A percentile compares a stretch with the other conserved stretches of the same genome.
Evolutionary conservation across 64 coral and sea anemone species (phyloP).

Genomic region (Pachyseris speciosa): DNA sequence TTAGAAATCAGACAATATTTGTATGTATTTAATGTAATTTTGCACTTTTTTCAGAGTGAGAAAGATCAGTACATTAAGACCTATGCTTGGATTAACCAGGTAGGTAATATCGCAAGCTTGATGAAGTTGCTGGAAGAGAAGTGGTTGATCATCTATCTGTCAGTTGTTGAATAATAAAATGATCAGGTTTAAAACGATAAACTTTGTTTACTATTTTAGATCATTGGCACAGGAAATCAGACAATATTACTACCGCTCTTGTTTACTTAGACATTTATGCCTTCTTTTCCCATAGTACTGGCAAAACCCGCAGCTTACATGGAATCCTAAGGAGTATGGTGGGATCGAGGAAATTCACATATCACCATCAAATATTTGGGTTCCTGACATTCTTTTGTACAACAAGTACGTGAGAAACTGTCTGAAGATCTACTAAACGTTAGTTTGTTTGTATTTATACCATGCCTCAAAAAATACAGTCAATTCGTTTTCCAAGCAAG

Average conservation of each 20-base stretch:
- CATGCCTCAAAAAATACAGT: too few relatives aligned
- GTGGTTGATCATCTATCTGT: too few relatives aligned
- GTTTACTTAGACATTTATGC: neutral
- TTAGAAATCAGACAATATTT: too few relatives aligned
- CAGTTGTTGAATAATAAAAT: too few relatives aligned
- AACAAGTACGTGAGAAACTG: slow-evolving; percentile 72
- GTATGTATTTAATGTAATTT: too few relatives aligned
- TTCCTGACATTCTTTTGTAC: slow-evolving; percentile 84
- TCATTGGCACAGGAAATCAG: too few relatives aligned
- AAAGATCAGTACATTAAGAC: slow-evolving; percentile 88
- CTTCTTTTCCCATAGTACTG: slow-evolving; percentile 70
- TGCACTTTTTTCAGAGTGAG: slow-evolving; percentile 58
- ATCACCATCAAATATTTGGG: slow-evolving; percentile 65
- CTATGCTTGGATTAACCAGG: slow-evolving; percentile 93
- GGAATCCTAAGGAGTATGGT: slow-evolving; percentile 76
- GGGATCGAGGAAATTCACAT: slow-evolving; percentile 81
- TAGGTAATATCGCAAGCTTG: neutral
- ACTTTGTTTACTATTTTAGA: too few relatives aligned
- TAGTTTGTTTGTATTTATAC: neutral
- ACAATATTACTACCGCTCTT: too few relatives aligned
- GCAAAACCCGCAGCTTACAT: slow-evolving; percentile 77
- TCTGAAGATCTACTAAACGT: neutral
- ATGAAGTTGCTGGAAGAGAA: too few relatives aligned
- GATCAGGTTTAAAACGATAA: too few relatives aligned
- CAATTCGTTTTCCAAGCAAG: too few relatives aligned